phyloP scores from a whole-genome alignment of 2,113 vertebrate genomes.

The Chaetura pelagica region DNA sequence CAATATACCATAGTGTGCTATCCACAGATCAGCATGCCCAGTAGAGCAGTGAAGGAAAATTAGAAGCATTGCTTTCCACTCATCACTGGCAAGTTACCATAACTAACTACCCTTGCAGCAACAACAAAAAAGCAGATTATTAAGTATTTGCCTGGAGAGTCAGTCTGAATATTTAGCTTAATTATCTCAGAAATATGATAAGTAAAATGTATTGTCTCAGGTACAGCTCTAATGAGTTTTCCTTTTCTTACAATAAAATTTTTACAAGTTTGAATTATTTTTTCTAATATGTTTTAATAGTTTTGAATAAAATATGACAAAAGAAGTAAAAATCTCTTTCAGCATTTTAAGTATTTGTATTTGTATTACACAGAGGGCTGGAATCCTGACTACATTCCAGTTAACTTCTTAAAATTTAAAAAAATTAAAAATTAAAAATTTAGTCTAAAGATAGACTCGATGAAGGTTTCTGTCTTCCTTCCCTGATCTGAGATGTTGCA shows the following conservation, averaged over 20 bases:
- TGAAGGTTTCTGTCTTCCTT: neutral
- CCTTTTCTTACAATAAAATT: neutral
- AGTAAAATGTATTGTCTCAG: neutral
- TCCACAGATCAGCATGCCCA: neutral
- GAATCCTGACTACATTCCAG: neutral
- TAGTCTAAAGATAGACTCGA: neutral
- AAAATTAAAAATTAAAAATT: no score
- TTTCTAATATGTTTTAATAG: neutral
- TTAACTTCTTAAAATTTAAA: no score
- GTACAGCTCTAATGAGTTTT: neutral
- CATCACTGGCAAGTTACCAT: slow-evolving; percentile 41
- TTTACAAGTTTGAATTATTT: neutral
- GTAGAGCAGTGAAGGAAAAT: slow-evolving; percentile 12
- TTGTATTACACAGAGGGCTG: neutral
- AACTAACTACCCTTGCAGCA: slow-evolving; percentile 17
- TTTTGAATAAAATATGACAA: neutral
- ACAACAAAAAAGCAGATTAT: slow-evolving; percentile 14
- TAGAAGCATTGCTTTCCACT: slow-evolving; percentile 6
- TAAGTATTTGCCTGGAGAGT: slow-evolving; percentile 37
- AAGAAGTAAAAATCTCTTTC: neutral
- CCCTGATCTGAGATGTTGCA: neutral
- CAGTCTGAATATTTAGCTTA: slow-evolving; percentile 55
- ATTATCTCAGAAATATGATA: slow-evolving; percentile 41
- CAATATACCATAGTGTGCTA: neutral
- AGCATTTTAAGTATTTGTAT: neutral